Evolutionary conservation across 1,140 invertebrate genomes (phyloP), one percentile per base, ranked within the genome.

Genomic region (Brachystomella parvula): DNA sequence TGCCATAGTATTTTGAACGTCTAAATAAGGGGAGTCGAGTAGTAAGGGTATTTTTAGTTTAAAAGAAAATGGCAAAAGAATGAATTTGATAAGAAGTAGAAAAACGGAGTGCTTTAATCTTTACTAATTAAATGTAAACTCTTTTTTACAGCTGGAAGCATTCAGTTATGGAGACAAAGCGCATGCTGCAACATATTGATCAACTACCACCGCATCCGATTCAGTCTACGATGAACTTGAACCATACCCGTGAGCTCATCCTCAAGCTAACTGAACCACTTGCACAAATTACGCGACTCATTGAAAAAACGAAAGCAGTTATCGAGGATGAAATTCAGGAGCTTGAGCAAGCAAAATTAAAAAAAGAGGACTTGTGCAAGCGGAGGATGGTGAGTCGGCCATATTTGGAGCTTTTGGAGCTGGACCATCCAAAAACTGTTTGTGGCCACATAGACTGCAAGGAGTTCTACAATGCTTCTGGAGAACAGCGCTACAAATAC

Each of bases 181-280:
- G 68, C 1, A 6, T 69, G 9, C 29, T 69, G 17, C 24, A 56
- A 29, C 28, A 47, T 6, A 47, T 63, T 30, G 3, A 6, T 0
- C 28, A 3, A 2, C 19, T 47, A 6, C 2, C 24, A 1, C 67
- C 70, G n/a, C 70, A 71, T 35, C 2, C 19, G n/a, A 64, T 59
- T 19, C 21, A 64, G 15, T 24, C n/a, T 26, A 71, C 70, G 2
- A 12, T 71, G 0, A 39, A 32, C n/a, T 39, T 71, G 1, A 71
- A 71, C 44, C 0, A 57, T 3, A 62, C 70, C 3, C 60, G 70
- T 9, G 1, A 58, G 26, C 19, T 33, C 6, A 49, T 71, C 30
- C 21, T 64, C 1, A 24, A 29, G 1, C 35, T 71, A 3, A 17
- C 33, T 17, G 31, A 17, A 3, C 70, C 70, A 15, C 2, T 71